phyloP scores from a whole-genome alignment of 2,113 vertebrate genomes.

The Bujurquina vittata region DNA sequence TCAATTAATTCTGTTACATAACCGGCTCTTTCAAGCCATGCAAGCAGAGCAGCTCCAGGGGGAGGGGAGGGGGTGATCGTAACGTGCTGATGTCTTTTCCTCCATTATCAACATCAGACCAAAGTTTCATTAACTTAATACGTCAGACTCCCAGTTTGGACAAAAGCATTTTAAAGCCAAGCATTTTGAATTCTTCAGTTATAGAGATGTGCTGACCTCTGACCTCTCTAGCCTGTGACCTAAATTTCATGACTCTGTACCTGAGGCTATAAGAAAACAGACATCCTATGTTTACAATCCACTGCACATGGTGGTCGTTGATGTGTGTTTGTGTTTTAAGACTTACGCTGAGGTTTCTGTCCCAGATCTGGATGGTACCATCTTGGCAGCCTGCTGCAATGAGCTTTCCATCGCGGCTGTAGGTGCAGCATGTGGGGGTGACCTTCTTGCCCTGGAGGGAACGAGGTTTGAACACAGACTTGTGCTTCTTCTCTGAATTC shows the following conservation, averaged over 20 bases:
- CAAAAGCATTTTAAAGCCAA: slow-evolving; percentile 25
- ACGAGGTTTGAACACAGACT: slow-evolving; percentile 91
- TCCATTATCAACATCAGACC: neutral
- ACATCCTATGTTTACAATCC: slow-evolving; percentile 52
- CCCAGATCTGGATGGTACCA: slow-evolving; percentile 98
- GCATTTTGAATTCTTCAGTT: slow-evolving; percentile 42
- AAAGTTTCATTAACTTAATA: neutral
- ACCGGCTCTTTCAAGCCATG: slow-evolving; percentile 33
- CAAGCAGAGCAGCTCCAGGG: neutral
- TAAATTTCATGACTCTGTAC: slow-evolving; percentile 33
- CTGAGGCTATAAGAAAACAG: slow-evolving; percentile 33
- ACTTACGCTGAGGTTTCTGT: slow-evolving; percentile 94
- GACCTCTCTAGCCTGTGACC: slow-evolving; percentile 60
- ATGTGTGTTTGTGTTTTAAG: slow-evolving; percentile 10
- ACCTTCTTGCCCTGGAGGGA: slow-evolving; percentile 92
- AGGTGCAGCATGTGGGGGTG: slow-evolving; percentile 90
- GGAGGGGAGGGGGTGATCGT: neutral
- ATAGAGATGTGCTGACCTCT: slow-evolving; percentile 48
- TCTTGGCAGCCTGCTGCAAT: slow-evolving; percentile 95
- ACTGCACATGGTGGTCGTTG: neutral
- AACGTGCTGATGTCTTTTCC: neutral
- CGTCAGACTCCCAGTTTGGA: slow-evolving; percentile 1
- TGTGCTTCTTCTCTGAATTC: slow-evolving; percentile 93
- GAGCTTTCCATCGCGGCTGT: slow-evolving; percentile 93
- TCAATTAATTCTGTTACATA: slow-evolving; percentile 54